Percentiles rank a stretch among this genome's conserved stretches.
phyloP scores from a whole-genome alignment of 2,797 vertebrate genomes.

The Lacerta agilis region DNA sequence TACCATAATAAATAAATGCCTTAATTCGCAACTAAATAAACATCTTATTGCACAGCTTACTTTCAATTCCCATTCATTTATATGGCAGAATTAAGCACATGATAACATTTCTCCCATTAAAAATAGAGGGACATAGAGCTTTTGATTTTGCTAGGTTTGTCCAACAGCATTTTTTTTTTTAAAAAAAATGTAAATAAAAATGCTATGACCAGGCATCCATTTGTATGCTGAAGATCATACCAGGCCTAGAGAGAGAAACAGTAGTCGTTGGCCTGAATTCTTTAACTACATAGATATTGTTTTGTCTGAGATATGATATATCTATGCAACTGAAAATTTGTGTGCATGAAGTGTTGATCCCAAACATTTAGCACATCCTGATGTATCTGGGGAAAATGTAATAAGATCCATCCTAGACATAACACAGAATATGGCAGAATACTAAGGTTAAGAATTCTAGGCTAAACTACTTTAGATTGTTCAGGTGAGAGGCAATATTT shows the following conservation, averaged over 20 bases:
- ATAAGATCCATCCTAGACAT: background rate
- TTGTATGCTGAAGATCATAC: constrained; percentile 10
- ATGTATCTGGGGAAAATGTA: background rate
- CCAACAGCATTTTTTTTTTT: constrained; percentile 46
- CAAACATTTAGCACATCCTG: background rate
- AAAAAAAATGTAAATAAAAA: background rate
- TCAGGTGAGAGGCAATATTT: background rate
- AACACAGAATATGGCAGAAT: background rate
- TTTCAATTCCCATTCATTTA: background rate
- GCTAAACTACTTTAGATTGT: constrained; percentile 22
- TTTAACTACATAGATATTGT: constrained; percentile 58
- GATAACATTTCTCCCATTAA: background rate
- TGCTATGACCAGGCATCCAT: constrained; percentile 30
- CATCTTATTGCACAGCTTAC: background rate
- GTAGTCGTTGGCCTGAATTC: constrained; percentile 57
- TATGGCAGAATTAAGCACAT: background rate
- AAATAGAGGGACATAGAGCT: background rate
- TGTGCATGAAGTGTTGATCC: background rate
- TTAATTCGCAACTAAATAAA: constrained; percentile 35
- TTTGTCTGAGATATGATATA: constrained; percentile 50
- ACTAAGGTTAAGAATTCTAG: constrained; percentile 25
- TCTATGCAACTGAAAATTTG: background rate
- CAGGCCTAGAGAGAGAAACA: constrained; percentile 66
- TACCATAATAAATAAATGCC: too few species aligned
- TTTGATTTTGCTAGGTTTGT: constrained; percentile 41